A percentile compares a stretch with the other conserved stretches of the same genome.
These are phyloP conservation scores for Ceyx cyanopectus DNA, from an alignment of 2,113 vertebrate genomes.

Conservation along the genomic window DNA sequence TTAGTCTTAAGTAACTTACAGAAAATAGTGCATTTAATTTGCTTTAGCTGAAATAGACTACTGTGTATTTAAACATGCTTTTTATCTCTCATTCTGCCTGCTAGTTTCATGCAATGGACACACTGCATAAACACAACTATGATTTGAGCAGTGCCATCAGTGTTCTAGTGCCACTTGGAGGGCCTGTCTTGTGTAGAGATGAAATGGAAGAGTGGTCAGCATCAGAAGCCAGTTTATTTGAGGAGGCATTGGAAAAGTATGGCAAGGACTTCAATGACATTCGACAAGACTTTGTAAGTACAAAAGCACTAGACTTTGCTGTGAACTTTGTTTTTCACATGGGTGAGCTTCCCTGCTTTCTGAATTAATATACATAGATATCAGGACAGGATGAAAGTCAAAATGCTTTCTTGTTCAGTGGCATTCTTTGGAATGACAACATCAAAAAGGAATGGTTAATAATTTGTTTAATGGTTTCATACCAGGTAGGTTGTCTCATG, in stretches of 20 bases:
- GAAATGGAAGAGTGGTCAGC: slow-evolving; percentile 99
- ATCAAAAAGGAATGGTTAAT: not conserved
- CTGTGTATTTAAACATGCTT: not conserved
- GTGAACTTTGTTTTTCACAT: not conserved
- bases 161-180: slow-evolving; percentile 92
- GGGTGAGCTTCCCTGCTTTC: not conserved
- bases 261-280: slow-evolving; percentile 99
- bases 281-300: slow-evolving; percentile 98
- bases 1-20: not conserved
- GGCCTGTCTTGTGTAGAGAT: slow-evolving; percentile 94
- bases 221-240: slow-evolving; percentile 95
- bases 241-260: slow-evolving; percentile 97
- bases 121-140: slow-evolving; percentile 91
- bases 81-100: not conserved
- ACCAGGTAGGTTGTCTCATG: not conserved
- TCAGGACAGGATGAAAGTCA: not conserved
- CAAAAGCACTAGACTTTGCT: not conserved
- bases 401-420: not conserved
- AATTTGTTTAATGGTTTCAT: not conserved
- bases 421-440: not conserved
- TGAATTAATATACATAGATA: not conserved
- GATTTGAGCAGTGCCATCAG: slow-evolving; percentile 94
- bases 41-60: not conserved
- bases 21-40: not conserved
- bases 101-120: slow-evolving; percentile 98